Percentiles rank a stretch among this genome's conserved stretches.
phyloP scores from a whole-genome alignment of 2,888 invertebrate species.

The Phyto melanocephala region DNA sequence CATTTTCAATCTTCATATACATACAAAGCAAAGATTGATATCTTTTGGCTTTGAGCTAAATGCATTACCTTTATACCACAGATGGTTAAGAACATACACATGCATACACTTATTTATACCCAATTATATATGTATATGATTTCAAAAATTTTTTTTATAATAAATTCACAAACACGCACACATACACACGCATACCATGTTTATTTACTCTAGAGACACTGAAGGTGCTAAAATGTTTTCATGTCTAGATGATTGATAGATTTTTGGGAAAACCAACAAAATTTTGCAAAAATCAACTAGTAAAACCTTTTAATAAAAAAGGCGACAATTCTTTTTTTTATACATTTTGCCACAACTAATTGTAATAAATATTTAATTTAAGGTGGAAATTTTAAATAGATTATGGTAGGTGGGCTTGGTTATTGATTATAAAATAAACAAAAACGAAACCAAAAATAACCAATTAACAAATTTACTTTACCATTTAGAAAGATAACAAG shows the following conservation, averaged over 20 bases:
- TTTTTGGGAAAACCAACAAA: constrained; percentile 12
- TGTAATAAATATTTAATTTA: too few species aligned
- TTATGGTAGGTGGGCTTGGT: too few species aligned
- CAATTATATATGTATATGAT: not conserved
- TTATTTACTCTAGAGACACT: constrained; percentile 40
- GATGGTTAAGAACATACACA: not conserved
- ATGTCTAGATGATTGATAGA: constrained; percentile 61
- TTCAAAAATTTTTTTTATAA: too few species aligned
- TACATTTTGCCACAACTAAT: too few species aligned
- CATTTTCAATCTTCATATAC: not conserved
- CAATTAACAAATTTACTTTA: too few species aligned
- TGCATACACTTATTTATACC: not conserved
- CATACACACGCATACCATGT: not conserved
- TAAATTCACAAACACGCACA: too few species aligned
- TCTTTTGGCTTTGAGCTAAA: constrained; percentile 32
- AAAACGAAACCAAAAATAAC: too few species aligned
- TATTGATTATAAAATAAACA: too few species aligned
- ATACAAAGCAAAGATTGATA: constrained; percentile 35
- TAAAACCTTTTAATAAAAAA: constrained; percentile 28
- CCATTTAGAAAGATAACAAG: too few species aligned
- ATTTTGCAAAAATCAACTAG: not conserved
- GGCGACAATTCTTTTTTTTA: not conserved
- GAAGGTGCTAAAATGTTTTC: constrained; percentile 51
- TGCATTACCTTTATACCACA: too few species aligned
- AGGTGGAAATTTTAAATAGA: too few species aligned